Evolutionary conservation across 2,797 vertebrate species (phyloP), one percentile per base, ranked within the genome.

Genomic region (Orientallactaga sibirica): DNA sequence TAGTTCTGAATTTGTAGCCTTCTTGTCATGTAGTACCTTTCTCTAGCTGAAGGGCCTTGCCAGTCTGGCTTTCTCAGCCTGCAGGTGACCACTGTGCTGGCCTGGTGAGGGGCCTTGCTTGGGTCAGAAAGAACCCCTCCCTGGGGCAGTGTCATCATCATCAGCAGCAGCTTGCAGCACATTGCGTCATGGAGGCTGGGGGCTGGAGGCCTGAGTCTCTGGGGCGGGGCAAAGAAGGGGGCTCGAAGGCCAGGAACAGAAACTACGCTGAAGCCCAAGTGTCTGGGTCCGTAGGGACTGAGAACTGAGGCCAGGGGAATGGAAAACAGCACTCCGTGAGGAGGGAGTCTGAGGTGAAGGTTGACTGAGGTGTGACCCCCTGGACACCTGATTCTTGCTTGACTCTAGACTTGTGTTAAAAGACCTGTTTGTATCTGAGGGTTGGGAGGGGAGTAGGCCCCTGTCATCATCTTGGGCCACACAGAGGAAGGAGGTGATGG

Each of bases 151-250:
- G 97, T 95, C 96, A 95, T 96, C 96, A 97, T 92, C 96, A 93
- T 79, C 74, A 7, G 16, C 19, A 15, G 86, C 92, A 91, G 93
- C 91, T 97, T 97, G 92, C 97, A 25, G 81, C 41, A 90, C 92
- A 83, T 97, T 97, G 97, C 96, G 75, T 97, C 97, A 97, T 95
- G 96, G 95, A 95, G 90, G 85, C 91, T 95, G 91, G 95, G 92
- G 96, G 96, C 95, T 74, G 80, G 86, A 95, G 83, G 86, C 93
- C 90, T 61, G 88, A 93, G 94, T 88, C 95, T 93, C 95, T 95
- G 76, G 94, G 94, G 96, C 70, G 88, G 77, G 61, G 77, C 29
- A 95, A 86, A 76, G 70, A 83, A 81, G 88, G 86, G 75, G 86
- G 76, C 90, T 68, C 68, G 85, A 92, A 77, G 75, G 66, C 70